Evolutionary conservation across 2,113 vertebrate species (phyloP), one percentile per base, ranked within the genome.

Genomic region (Aspiorhynchus laticeps): DNA sequence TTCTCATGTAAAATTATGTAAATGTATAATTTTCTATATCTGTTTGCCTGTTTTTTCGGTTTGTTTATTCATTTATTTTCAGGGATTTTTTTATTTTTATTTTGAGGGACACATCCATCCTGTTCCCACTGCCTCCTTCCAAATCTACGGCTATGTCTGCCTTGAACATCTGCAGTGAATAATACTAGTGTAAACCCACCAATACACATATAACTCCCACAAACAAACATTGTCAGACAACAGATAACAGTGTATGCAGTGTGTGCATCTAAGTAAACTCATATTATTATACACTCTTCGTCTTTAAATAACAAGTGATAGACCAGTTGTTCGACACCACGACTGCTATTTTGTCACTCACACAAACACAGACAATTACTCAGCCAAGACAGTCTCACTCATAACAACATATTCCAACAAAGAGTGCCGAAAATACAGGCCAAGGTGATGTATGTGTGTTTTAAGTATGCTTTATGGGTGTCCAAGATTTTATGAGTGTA

Each of bases 201-300:
- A 33, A 83, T 51, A 63, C 36, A 80, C 53, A 78, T 21, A 53
- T 28, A 61, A 36, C 21, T 24, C 38, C 31, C 69, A 67, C 59
- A 31, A 80, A 65, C 10, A 46, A 84, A 79, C 79, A 78, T n/a
- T 71, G 46, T 86, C 28, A 88, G 59, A 88, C 77, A 88, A 69
- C 77, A 81, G 67, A 88, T 84, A 80, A 84, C 65, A 88, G 80
- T 84, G 65, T 53, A 80, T 12, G 33, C 28, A 19, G 14, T 74
- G 12, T 74, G 46, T 28, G 6, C 74, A 24, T 48, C 24, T 10
- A 31, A 11, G 26, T 38, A 86, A 26, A 78, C 46, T 86, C 80
- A 80, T 33, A 53, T 69, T 88, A 80, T 80, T 85, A 86, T 80
- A 87, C 85, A 88, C 86, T 78, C 48, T 76, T n/a, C 21, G 0